phyloP scores from a whole-genome alignment of 1,140 invertebrate species.

The Zaprionus kolodkinae region DNA sequence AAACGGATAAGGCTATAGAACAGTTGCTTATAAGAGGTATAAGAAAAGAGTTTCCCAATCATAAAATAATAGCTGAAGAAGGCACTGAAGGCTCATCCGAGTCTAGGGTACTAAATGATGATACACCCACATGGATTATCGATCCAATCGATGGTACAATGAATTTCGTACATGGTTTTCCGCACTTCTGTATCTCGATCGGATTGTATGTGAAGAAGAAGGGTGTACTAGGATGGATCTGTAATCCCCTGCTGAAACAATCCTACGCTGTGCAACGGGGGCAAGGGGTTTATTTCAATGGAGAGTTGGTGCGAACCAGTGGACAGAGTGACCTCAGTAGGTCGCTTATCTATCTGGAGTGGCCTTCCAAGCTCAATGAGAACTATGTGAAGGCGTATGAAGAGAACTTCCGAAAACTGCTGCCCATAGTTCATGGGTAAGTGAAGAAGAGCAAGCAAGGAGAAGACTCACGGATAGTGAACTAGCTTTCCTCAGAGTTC shows the following conservation, averaged over 20 bases:
- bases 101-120: constrained; percentile 89
- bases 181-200: constrained; percentile 91
- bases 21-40: constrained; percentile 91
- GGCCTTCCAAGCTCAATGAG: not conserved
- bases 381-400: not conserved
- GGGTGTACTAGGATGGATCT: constrained; percentile 92
- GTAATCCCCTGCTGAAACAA: constrained; percentile 93
- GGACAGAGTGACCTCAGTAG: constrained; percentile 22
- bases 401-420: not conserved
- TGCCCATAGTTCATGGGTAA: constrained; percentile 23
- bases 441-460: not conserved
- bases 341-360: constrained; percentile 14
- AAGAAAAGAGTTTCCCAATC: constrained; percentile 90
- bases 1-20: constrained; percentile 96
- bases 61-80: constrained; percentile 98
- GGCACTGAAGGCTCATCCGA: constrained; percentile 87
- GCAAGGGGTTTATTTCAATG: constrained; percentile 15
- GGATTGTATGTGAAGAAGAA: constrained; percentile 89
- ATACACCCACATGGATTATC: constrained; percentile 98
- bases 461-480: not conserved
- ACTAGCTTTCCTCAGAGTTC: constrained; percentile 78
- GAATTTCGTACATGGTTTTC: constrained; percentile 94
- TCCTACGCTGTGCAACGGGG: constrained; percentile 10
- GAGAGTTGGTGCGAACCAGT: not conserved
- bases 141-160: constrained; percentile 95